Base-by-base conservation (phyloP, 2,888 invertebrate genomes). In the Andrena hattorfiana region DNA sequence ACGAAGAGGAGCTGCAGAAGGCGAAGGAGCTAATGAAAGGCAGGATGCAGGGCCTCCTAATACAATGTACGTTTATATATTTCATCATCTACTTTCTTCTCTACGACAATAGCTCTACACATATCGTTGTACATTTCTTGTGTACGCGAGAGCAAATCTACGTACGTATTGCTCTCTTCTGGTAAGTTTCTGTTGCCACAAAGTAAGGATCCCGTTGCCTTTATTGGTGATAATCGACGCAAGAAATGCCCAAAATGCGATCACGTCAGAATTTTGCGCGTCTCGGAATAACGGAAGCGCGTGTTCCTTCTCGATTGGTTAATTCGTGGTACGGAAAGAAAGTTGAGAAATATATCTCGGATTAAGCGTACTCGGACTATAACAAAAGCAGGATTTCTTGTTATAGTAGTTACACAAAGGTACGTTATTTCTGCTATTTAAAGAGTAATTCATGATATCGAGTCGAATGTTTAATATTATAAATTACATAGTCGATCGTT, bases 1-100 rank as follows among this genome's bases (percentile, higher is more conserved):
- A 97, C 89, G 98, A 99, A 93, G 98, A 98, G 85, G 99, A 99
- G 93, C 94, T 99, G 71, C 96, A 97, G 79, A 97, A 97, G 90
- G 97, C 98, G 74, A 97, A 96, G 92, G 98, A 98, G 90, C 96
- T 97, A 88, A 96, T 98, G 94, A 97, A 97, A 92, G 97, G 96
- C 84, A 95, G 97, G 89, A 97, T 99, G 95, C 97, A 97, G 92
- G 97, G 96, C 90, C 97, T 99, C 89, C 95, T 98, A 66, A 96
- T 97, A 87, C 98, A 99, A 96, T 98, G 99, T 99, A 96, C 97
- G 99, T 97, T 83, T 82, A 82, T 81, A 83, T 72, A 77, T 63
- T 62, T 72, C 68, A 56, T 16, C 54, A 48, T 32, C 28, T 60
- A 68, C 8, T 71, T 56, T 70, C 79, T 72, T 80, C 69, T 64